Conservation (phyloP, 2,888 invertebrate species). For the Lasioglossum zephyrum region DNA sequence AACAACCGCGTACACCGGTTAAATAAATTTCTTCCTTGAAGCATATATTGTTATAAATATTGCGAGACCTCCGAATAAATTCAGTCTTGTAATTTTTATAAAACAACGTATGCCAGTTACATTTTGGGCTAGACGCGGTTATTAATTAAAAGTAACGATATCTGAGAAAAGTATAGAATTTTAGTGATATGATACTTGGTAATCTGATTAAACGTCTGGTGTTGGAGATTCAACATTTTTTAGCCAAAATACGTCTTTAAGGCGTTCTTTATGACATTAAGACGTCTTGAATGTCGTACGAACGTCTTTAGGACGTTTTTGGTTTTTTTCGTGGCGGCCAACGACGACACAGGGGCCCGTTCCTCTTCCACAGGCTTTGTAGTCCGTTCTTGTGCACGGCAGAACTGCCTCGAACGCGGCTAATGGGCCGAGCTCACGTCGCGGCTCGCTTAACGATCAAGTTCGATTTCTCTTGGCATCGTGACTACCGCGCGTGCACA, state of each 20-base stretch:
- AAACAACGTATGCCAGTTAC: too few relatives aligned
- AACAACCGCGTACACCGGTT: neutral
- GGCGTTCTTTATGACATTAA: too few relatives aligned
- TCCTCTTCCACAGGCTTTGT: constrained; percentile 10
- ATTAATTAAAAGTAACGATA: too few relatives aligned
- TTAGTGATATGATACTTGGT: too few relatives aligned
- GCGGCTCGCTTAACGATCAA: constrained; percentile 82
- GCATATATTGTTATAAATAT: neutral
- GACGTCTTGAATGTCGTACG: too few relatives aligned
- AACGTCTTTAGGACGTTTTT: neutral
- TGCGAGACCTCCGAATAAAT: neutral
- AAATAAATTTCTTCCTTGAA: too few relatives aligned
- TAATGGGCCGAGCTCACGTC: constrained; percentile 80
- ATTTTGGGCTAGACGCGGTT: too few relatives aligned
- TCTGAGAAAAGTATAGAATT: too few relatives aligned
- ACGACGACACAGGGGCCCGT: constrained; percentile 11
- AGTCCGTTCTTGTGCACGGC: constrained; percentile 45
- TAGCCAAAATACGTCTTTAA: too few relatives aligned
- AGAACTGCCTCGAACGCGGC: constrained; percentile 76
- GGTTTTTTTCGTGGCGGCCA: neutral
- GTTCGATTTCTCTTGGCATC: constrained; percentile 83
- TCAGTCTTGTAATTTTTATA: neutral
- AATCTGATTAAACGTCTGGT: too few relatives aligned
- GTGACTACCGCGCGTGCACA: constrained; percentile 71
- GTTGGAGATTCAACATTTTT: too few relatives aligned